Evolutionary conservation across 2,888 invertebrate species (phyloP), one percentile per base, ranked within the genome.

Genomic region (Acleris literana): DNA sequence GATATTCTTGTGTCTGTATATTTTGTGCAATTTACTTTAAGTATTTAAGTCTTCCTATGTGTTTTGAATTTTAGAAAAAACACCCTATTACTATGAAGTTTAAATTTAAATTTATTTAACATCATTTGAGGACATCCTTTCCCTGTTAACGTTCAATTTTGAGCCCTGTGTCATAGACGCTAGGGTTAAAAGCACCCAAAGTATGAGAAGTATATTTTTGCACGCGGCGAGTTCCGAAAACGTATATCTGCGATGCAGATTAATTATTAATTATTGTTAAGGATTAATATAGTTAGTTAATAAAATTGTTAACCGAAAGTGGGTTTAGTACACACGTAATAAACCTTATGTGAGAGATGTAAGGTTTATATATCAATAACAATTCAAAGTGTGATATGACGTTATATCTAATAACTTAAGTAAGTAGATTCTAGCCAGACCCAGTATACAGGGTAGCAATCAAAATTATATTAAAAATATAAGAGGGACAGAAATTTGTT

Each of bases 121-220:
- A 58, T 78, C 69, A 73, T 74, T 74, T 76, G 74, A 84, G 85
- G 84, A 83, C 82, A 83, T 76, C 77, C 77, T 76, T 75, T 76
- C 73, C 74, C 17, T 62, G 72, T 63, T 25, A 49, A 49, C 44
- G 55, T 44, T 46, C 17, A 18, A 55, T 55, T 55, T 52, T 18
- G 29, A 52, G 49, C 18, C 18, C 5, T 61, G 51, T 46, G 65
- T 56, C 60, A 6, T 18, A 61, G 51, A 49, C 44, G 25, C 33
- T 56, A 55, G 54, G 25, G 57, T 65, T 70, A 75, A 75, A 46
- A 82, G 83, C 84, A 85, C 80, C 83, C 83, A 76, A 74, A 73
- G 71, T 79, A 70, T 71, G 71, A 68, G 48, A 46, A 75, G 73
- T 80, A 74, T 83, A 81, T 83, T 82, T 82, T 80, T 82, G 63